Conservation (phyloP, 2,888 invertebrate genomes). For the Pyrgus malvae region DNA sequence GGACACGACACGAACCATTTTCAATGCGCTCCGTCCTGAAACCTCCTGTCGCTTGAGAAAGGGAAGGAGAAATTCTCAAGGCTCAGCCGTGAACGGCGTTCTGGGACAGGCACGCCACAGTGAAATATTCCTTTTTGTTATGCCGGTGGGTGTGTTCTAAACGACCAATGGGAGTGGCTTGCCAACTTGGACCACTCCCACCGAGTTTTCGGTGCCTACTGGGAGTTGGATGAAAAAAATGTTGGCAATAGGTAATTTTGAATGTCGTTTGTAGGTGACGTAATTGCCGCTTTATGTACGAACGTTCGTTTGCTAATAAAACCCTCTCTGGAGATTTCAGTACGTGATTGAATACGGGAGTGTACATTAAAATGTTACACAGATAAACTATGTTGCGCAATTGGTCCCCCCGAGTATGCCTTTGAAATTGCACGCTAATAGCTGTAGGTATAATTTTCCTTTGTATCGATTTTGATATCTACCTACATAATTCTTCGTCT, state of each 20-base stretch:
- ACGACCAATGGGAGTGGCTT: constrained; percentile 69
- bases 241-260: constrained; percentile 77
- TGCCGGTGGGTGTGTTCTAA: constrained; percentile 61
- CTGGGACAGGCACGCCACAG: constrained; percentile 50
- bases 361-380: constrained; percentile 32
- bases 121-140: constrained; percentile 66
- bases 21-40: constrained; percentile 74
- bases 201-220: constrained; percentile 76
- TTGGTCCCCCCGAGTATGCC: constrained; percentile 10
- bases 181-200: constrained; percentile 63
- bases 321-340: constrained; percentile 38
- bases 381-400: constrained; percentile 16
- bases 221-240: constrained; percentile 75
- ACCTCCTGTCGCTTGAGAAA: constrained; percentile 64
- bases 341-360: constrained; percentile 47
- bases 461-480: too few relatives aligned
- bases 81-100: constrained; percentile 53
- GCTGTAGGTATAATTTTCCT: neutral
- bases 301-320: constrained; percentile 42
- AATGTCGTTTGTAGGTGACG: constrained; percentile 67
- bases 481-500: too few relatives aligned
- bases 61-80: constrained; percentile 78
- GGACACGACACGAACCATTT: constrained; percentile 62
- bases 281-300: constrained; percentile 69
- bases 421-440: constrained; percentile 11